phyloP scores from a whole-genome alignment of 2,113 vertebrate species.

The Eulemur macaco region DNA sequence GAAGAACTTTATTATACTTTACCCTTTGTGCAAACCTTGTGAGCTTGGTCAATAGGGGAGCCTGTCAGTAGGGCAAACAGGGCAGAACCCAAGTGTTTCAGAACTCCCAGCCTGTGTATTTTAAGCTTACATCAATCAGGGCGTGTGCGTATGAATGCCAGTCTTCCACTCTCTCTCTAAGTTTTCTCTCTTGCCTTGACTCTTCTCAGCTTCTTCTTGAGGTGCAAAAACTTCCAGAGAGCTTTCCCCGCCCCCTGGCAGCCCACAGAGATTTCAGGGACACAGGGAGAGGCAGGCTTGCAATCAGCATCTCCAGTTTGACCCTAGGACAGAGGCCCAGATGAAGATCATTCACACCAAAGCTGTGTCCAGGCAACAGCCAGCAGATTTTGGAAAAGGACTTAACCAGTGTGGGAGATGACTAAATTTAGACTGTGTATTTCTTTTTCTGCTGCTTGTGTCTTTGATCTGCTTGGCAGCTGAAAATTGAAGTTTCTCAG shows the following conservation, averaged over 20 bases:
- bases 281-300: not conserved
- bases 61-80: not conserved
- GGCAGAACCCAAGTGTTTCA: not conserved
- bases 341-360: not conserved
- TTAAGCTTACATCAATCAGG: not conserved
- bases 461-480: conserved; percentile 68
- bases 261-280: not conserved
- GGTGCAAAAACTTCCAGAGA: not conserved
- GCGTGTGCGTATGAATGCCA: not conserved
- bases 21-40: not conserved
- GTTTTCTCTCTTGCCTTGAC: not conserved
- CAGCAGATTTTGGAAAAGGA: not conserved
- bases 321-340: not conserved
- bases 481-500: conserved; percentile 58
- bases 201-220: not conserved
- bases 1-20: not conserved
- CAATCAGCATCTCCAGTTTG: not conserved
- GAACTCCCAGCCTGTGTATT: not conserved
- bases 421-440: conserved; percentile 45
- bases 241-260: not conserved
- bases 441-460: conserved; percentile 27
- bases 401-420: not conserved
- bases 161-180: too few relatives aligned
- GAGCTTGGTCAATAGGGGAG: accelerated
- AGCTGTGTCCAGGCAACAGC: not conserved